Evolutionary conservation across 2,888 invertebrate species (phyloP), one percentile per base, ranked within the genome.

Genomic region (Amphipoea oculea): DNA sequence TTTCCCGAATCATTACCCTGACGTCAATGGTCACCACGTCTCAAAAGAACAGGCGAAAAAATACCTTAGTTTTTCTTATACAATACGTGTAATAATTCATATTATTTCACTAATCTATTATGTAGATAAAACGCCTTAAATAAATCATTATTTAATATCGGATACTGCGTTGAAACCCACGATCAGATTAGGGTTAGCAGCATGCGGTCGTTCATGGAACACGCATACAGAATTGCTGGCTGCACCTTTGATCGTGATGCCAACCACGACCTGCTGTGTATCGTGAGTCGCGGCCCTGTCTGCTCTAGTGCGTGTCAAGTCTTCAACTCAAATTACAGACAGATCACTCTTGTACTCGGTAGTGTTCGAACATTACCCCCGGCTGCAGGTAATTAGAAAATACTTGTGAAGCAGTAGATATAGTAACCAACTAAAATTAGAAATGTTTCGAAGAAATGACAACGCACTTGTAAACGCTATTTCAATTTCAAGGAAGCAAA

Each of bases 401-500:
- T 79, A 57, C 72, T n/a, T 51, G 51, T 70, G 70, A 69, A 83
- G 48, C 62, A 63, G n/a, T 65, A 62, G 73, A n/a, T 81, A 82
- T 65, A 62, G 85, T 83, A 86, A 88, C 83, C 63, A 67, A 54
- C 80, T 87, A 89, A 82, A 81, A 79, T 81, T 85, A 86, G 81
- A 77, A 72, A n/a, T 66, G n/a, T 73, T 89, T 87, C 87, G 45
- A 69, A 89, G 91, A 91, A 91, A 93, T 86, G 79, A 84, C 79
- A 83, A 85, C 89, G 91, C 93, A 93, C 93, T 92, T 85, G 85
- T 90, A 93, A 91, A 92, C 89, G 92, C 86, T 89, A 88, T 86
- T 89, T 60, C 57, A 60, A 87, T 90, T 95, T 95, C 96, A 93
- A 93, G 94, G 96, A 96, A 96, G 93, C 91, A 82, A 75, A 86